Evolutionary conservation across 2,113 vertebrate species (phyloP), one percentile per base, ranked within the genome.

Genomic region (Notothenia coriiceps): DNA sequence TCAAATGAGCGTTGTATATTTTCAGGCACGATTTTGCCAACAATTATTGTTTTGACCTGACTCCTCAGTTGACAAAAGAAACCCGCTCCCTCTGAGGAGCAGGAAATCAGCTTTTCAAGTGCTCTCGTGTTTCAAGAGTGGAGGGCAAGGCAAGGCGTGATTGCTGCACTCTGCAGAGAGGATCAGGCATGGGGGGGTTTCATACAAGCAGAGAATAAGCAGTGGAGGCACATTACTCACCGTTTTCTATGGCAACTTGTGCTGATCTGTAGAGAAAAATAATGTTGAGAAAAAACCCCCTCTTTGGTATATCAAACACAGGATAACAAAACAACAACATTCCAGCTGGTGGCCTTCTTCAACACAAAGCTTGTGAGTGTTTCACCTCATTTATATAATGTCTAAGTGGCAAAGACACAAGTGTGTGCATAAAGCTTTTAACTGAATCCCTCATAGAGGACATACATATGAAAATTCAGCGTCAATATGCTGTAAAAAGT

Each of bases 41-140:
- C 90, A 94, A 92, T 92, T 91, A 91, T 92, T 91, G 90, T 93
- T 91, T 91, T 88, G 91, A 92, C 90, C 90, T 43, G 57, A 81
- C 88, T 91, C 85, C 88, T 92, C 86, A 56, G 84, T 73, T 71
- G 82, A 91, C 91, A 94, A 92, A 92, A 91, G 89, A 89, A 91
- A 89, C 72, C 86, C 81, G 88, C 90, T 87, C 88, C 82, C 83
- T 84, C 83, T 75, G 88, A 92, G 92, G 89, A 92, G 89, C 87
- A 92, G 92, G 86, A 89, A 92, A 93, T 92, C 90, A 92, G 90
- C 84, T 87, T 92, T 90, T 93, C 89, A 88, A 92, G 93, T 77
- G 89, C 92, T 92, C 91, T 94, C 84, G 85, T 92, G 89, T 87
- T 87, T 92, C 89, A 89, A 91, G 90, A 85, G 92, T 69, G 70